Base-by-base conservation (phyloP, 2,797 vertebrate genomes). In the Scleropages formosus region DNA sequence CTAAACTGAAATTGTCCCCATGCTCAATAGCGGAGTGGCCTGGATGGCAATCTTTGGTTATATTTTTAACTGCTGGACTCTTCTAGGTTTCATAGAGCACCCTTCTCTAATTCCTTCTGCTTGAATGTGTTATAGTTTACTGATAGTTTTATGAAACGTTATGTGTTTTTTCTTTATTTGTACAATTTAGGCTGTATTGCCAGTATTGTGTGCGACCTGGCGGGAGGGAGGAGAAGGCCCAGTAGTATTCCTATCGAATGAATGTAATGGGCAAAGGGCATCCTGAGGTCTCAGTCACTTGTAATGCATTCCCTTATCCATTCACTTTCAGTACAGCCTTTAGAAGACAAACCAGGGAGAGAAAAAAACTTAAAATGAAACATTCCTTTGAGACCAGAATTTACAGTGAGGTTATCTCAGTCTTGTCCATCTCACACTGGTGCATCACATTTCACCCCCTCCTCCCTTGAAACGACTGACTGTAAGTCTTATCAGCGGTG, bases 401-500 rank as follows among this genome's bases (percentile, higher is more conserved):
- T 66, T 53, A 65, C 20, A 8, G 16, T 10, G 9, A 13, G 56
- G 58, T 31, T 73, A 65, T 56, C 73, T 75, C 22, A 51, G 39
- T 74, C 78, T 78, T 78, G 82, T 77, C 77, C 18, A 66, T 82
- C 79, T 84, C 82, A 78, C 77, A 80, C 77, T 80, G 82, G 84
- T 85, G 60, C 73, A 76, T 24, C 4, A 11, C 53, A 46, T 46
- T 49, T 59, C 66, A 49, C 4, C 53, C n/a, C 65, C 44, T 0
- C 74, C 65, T 63, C 51, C 13, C 69, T 31, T 69, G 15, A 13
- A 60, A n/a, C 10, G 80, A 84, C 39, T n/a, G 3, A 47, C 81
- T 82, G 78, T 80, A 77, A 79, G 84, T 84, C 85, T 87, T 89
- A 89, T 90, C 88, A 61, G 80, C 86, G 83, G 86, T 87, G 86